Evolutionary conservation across 2,888 invertebrate genomes (phyloP), one percentile per base, ranked within the genome.

Genomic region (Pristionchus japonicus): DNA sequence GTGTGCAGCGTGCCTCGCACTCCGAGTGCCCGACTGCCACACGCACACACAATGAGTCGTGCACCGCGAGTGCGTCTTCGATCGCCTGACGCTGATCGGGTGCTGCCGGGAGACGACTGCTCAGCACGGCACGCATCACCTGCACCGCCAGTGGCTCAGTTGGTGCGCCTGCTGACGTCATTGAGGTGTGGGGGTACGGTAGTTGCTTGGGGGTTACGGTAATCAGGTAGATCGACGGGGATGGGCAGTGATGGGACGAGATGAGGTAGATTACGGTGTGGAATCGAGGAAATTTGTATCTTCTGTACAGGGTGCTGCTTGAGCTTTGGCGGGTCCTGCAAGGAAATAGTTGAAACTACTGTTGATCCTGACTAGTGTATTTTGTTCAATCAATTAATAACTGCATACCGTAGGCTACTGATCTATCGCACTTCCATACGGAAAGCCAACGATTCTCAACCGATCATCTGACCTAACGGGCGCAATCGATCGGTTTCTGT

Each of bases 121-220:
- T n/a, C 47, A 86, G 70, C 43, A 86, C 34, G 31, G 70, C 34
- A 17, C 86, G 86, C 34, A 86, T 52, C 34, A 70, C 70, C 23
- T 86, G 86, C 43, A 86, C 49, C 43, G 70, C 70, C 9, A 86
- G 49, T 1, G 85, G 85, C 17, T 85, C 82, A 43, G 47, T 47
- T 3, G 43, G 20, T 2, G 77, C 40, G 11, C 23, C 40, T 43
- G 37, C 77, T 34, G 82, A 82, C 82, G 82, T 31, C 85, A 85
- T 85, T 52, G 47, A 64, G 43, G 64, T 64, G 64, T 37, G 61
- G 61, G n/a, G 86, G 49, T 86, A 86, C 86, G 86, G 70, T 86
- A 86, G 43, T 20, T 27, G 17, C 64, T n/a, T n/a, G n/a, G 34
- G 67, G 23, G 77, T 11, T 37, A 40, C 77, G 40, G 52, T 34